Base-by-base conservation (phyloP, 2,797 vertebrate species). In the Onychomys leucogaster region DNA sequence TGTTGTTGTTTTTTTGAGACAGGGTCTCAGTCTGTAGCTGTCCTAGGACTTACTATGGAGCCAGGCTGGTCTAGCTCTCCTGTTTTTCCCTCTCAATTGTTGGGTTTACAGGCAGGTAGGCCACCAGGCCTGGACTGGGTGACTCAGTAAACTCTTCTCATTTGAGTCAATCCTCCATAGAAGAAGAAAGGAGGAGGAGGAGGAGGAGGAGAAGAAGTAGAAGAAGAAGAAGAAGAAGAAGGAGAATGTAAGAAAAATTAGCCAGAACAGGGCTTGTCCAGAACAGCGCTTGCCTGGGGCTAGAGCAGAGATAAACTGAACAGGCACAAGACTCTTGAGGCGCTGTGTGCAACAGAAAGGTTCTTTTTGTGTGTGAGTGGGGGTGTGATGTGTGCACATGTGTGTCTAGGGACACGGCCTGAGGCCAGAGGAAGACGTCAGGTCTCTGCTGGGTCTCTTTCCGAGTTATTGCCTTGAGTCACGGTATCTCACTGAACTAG, bases 91-190 rank as follows among this genome's bases (percentile, higher is more conserved):
- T 63, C 13, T 32, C 19, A 25, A 37, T n/a, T 29, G 41, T 73
- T 49, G 73, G 32, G 75, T n/a, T 49, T 78, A 65, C 2, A 49
- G 73, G 32, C 32, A 46, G 59, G 41, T 49, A 34, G 63, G 32
- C 14, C 57, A 77, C 41, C 43, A 63, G 25, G 23, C 43, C 32
- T 46, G 29, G 59, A 46, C 27, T 49, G 29, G 27, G 52, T 43
- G 96, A 87, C 25, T 89, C 92, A 86, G 59, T 92, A 90, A 87
- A 96, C 34, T 73, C 94, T 32, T 90, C 76, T 78, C 67, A 67
- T 71, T 49, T 71, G 77, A 80, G 23, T 73, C 55, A 46, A 90
- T 96, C 52, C 82, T 75, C 84, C 80, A 93, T 69, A 94, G 94
- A 92, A 63, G 23, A 69, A 57, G 49, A 93, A n/a, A n/a, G n/a